Conservation (phyloP, 1,140 invertebrate genomes). For the Papilio glaucus region DNA sequence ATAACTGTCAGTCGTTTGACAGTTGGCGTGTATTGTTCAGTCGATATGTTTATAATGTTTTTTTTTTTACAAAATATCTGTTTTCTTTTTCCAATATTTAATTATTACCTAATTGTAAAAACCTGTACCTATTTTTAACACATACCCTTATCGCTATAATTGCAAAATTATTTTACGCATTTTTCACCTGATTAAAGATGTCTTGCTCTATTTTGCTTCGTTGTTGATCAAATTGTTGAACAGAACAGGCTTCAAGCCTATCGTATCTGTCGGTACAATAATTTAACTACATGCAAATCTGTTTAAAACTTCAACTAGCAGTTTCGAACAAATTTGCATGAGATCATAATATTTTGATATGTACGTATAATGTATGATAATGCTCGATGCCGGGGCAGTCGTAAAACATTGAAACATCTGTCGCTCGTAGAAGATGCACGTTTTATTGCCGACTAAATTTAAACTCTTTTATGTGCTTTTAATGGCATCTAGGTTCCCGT, state of each 20-base stretch:
- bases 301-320: conserved; percentile 12
- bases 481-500: neutral
- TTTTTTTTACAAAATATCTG: too few relatives aligned
- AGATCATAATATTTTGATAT: conserved; percentile 20
- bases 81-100: too few relatives aligned
- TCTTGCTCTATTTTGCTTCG: too few relatives aligned
- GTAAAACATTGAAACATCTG: conserved; percentile 28
- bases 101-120: too few relatives aligned
- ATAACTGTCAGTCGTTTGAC: too few relatives aligned
- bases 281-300: conserved; percentile 7
- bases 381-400: conserved; percentile 4
- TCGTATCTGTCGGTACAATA: neutral
- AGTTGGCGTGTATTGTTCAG: too few relatives aligned
- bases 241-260: neutral
- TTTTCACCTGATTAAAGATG: too few relatives aligned
- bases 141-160: too few relatives aligned
- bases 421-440: conserved; percentile 10
- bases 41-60: too few relatives aligned
- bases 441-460: conserved; percentile 32
- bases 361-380: conserved; percentile 21
- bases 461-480: conserved; percentile 24
- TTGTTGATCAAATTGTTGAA: too few relatives aligned
- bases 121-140: too few relatives aligned
- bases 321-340: conserved; percentile 1
- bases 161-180: too few relatives aligned